Conservation (phyloP, 2,888 invertebrate genomes). For the Seira ritae region DNA sequence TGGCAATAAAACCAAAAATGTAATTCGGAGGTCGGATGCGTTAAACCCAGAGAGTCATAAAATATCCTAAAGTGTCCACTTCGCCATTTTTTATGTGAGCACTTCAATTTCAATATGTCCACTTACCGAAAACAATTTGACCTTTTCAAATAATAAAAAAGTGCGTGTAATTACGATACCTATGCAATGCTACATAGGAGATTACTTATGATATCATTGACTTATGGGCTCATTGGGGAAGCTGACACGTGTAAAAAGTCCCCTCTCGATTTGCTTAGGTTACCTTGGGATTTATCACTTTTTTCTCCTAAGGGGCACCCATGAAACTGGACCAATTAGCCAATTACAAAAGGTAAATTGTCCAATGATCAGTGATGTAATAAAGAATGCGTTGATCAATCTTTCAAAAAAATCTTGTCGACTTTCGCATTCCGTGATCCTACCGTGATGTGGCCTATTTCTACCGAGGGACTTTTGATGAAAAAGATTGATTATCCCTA, state of each 20-base stretch:
- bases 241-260: background rate
- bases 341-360: slow-evolving; percentile 35
- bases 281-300: background rate
- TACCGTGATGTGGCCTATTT: slow-evolving; percentile 48
- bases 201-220: background rate
- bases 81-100: too few relatives aligned
- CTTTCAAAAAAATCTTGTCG: slow-evolving; percentile 21
- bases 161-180: background rate
- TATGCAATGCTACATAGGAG: background rate
- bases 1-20: background rate
- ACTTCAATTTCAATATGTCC: too few relatives aligned
- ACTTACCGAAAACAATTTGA: too few relatives aligned
- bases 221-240: background rate
- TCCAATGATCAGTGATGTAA: background rate
- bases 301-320: background rate
- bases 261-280: background rate
- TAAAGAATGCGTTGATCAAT: slow-evolving; percentile 2
- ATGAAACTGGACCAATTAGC: slow-evolving; percentile 28
- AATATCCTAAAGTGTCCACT: too few relatives aligned
- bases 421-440: slow-evolving; percentile 37
- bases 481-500: background rate
- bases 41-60: too few relatives aligned
- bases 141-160: background rate
- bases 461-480: background rate
- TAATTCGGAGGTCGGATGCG: slow-evolving; percentile 1